Evolutionary conservation across 2,113 vertebrate species (phyloP), one percentile per base, ranked within the genome.

Genomic region (Poeciliopsis prolifica): DNA sequence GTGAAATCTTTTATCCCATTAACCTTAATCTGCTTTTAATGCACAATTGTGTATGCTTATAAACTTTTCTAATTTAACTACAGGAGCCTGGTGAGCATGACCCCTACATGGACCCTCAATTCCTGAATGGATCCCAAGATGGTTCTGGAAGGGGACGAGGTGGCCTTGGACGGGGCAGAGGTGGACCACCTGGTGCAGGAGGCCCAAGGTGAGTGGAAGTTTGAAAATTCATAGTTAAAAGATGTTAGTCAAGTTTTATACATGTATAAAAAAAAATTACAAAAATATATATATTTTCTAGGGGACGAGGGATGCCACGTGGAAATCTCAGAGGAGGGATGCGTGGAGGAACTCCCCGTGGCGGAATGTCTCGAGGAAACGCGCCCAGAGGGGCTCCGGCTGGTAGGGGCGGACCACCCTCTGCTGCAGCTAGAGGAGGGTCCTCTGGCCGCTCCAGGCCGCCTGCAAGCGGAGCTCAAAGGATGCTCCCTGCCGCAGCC

Each of bases 21-120:
- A 12, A 19, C 40, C 28, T 14, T 33, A 58, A 58, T 58, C 51
- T 58, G 51, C 51, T 58, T 9, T 58, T 58, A 7, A 58, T 58
- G 22, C 8, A n/a, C 17, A 9, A 3, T 3, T 58, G 7, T 11
- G 51, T 58, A 58, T 11, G 8, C 51, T 58, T 8, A 9, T 26
- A 19, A 1, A 28, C 17, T 48, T 63, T 6, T 31, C 7, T 65
- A 0, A 2, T n/a, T 61, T 0, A 0, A 66, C 1, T 42, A 11
- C 67, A 94, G 94, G 97, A 98, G 77, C 96, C 97, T 72, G 96
- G 97, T 89, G 97, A 97, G 84, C 95, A 96, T 65, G 97, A 99
- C 29, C 96, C 95, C 3, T 98, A 97, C 88, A 94, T 98, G 95
- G 97, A 99, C 83, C 94, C 96, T 44, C 95, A 96, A 48, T 99